Conservation (phyloP, 2,888 invertebrate genomes). For the Epinotia bilunana region DNA sequence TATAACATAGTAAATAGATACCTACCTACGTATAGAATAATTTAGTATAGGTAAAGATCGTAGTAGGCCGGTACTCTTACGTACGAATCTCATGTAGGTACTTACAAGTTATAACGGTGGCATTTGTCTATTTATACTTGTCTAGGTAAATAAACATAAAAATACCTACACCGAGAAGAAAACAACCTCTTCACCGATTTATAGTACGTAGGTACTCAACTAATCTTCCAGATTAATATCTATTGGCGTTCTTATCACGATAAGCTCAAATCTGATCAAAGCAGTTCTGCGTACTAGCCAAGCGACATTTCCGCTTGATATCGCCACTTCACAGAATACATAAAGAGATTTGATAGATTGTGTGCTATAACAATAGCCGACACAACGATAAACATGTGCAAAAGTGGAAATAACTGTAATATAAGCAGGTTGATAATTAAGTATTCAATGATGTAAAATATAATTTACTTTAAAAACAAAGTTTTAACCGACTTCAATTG, state of each 20-base stretch:
- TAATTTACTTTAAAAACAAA: no score
- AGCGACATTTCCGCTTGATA: conserved; percentile 53
- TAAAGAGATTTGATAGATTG: conserved; percentile 22
- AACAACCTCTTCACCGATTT: neutral
- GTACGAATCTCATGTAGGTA: no score
- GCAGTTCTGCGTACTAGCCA: conserved; percentile 56
- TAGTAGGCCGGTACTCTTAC: no score
- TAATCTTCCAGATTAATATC: conserved; percentile 20
- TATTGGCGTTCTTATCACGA: conserved; percentile 45
- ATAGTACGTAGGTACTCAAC: conserved; percentile 8
- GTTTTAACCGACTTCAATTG: no score
- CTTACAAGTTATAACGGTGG: no score
- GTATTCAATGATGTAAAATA: no score
- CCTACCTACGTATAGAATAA: no score
- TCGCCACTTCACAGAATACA: conserved; percentile 33
- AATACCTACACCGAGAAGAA: neutral
- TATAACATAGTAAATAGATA: no score
- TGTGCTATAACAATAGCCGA: conserved; percentile 9
- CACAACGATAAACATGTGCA: conserved; percentile 19
- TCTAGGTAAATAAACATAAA: no score
- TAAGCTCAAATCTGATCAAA: conserved; percentile 62
- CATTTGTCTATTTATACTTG: no score
- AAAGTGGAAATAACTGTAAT: neutral
- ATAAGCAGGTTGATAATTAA: neutral
- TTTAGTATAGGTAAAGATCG: no score